A percentile compares a stretch with the other conserved stretches of the same genome.
phyloP scores from a whole-genome alignment of 2,797 vertebrate species.

The Sebastes hubbsi region DNA sequence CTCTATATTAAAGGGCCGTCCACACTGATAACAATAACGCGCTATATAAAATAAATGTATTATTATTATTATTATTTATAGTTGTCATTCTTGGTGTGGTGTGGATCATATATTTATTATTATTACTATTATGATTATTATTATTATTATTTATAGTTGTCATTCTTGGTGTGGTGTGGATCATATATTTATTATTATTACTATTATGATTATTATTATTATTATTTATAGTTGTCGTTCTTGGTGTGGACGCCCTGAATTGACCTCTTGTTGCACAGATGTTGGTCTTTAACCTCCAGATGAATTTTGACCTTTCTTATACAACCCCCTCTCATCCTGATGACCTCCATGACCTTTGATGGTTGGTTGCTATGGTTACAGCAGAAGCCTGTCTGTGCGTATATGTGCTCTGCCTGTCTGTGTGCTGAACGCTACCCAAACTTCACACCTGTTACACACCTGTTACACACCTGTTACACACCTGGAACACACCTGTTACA shows the following conservation, averaged over 20 bases:
- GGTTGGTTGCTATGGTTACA: conserved; percentile 22
- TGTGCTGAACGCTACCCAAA: conserved; percentile 13
- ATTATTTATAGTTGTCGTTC: no score
- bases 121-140: no score
- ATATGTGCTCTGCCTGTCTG: conserved; percentile 20
- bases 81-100: background rate
- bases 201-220: no score
- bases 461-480: background rate
- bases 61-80: no score
- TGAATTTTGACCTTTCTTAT: background rate
- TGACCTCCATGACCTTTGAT: background rate
- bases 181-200: no score
- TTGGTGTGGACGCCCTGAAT: background rate
- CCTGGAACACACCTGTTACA: no score
- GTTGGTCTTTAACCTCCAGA: background rate
- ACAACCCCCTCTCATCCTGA: background rate
- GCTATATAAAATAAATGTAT: no score
- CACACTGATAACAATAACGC: no score
- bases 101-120: no score
- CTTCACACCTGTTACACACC: background rate
- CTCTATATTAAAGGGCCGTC: no score
- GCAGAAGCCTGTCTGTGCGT: conserved; percentile 15
- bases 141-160: no score
- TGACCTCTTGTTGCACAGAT: background rate
- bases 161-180: no score